Conservation (phyloP, 2,113 vertebrate species). For the Echinops telfairi region DNA sequence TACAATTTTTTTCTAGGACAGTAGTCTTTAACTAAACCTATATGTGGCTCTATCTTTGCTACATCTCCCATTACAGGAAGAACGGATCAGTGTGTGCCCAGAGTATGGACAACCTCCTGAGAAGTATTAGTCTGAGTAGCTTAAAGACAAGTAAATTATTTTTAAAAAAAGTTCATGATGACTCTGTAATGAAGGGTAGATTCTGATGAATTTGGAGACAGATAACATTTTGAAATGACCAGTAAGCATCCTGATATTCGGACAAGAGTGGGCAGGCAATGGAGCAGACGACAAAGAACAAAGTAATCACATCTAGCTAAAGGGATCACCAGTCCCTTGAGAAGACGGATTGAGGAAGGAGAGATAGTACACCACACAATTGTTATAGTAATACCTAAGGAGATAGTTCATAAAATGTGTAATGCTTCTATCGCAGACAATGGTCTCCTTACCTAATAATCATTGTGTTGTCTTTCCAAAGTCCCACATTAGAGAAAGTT, state of each 20-base stretch:
- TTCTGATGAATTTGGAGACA: background rate
- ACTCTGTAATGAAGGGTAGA: background rate
- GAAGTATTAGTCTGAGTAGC: background rate
- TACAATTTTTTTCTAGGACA: background rate
- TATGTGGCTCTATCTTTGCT: background rate
- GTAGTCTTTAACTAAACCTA: background rate
- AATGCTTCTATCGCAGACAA: fast-evolving
- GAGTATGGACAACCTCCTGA: background rate
- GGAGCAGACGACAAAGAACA: background rate
- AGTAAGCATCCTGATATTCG: too few species aligned
- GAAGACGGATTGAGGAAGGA: fast-evolving
- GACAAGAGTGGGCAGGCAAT: background rate
- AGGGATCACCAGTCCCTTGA: too few species aligned
- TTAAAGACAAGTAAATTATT: background rate
- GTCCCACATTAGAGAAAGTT: background rate
- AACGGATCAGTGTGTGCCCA: background rate
- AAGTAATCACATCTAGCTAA: too few species aligned
- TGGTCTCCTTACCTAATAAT: background rate
- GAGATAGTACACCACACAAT: fast-evolving
- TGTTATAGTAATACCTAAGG: too few species aligned
- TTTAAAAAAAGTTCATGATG: background rate
- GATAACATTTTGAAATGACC: background rate
- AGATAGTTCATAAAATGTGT: too few species aligned
- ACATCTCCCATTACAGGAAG: background rate
- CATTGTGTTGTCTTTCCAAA: background rate